Conservation (phyloP, 2,797 vertebrate genomes). For the Cetoscarus ocellatus region DNA sequence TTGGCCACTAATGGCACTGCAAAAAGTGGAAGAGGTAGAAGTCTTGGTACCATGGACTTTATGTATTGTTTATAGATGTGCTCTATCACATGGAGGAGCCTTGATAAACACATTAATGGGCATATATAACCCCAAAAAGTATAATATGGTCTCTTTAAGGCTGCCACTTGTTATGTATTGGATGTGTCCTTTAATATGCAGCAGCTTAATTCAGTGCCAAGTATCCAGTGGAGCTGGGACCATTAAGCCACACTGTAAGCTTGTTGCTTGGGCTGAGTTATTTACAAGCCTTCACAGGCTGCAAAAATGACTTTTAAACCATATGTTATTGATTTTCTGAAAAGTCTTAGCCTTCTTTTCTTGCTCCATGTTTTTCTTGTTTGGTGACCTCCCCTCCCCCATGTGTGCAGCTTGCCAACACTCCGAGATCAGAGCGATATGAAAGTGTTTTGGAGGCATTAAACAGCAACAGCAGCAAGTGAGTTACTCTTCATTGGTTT, state of each 20-base stretch:
- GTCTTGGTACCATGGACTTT: no score
- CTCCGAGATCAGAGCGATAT: conserved; percentile 92
- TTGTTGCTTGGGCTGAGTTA: background rate
- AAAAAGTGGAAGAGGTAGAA: no score
- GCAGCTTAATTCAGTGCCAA: background rate
- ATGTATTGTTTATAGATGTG: no score
- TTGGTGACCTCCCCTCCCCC: conserved; percentile 10
- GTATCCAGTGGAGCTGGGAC: background rate
- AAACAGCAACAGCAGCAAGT: conserved; percentile 96
- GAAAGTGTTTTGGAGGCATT: conserved; percentile 93
- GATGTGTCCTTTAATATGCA: background rate
- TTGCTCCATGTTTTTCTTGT: conserved; percentile 17
- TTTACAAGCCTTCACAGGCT: background rate
- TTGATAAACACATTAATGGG: no score
- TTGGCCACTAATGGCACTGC: no score
- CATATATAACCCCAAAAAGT: no score
- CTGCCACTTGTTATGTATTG: background rate
- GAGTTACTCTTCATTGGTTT: conserved; percentile 73
- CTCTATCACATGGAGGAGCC: no score
- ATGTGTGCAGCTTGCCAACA: conserved; percentile 89
- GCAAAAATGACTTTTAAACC: background rate
- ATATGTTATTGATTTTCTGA: conserved; percentile 12
- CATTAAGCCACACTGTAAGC: conserved; percentile 2
- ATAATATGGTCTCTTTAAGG: no score
- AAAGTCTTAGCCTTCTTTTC: background rate